Evolutionary conservation across 2,888 invertebrate species (phyloP).

Genomic region (Micoletzkya japonica): DNA sequence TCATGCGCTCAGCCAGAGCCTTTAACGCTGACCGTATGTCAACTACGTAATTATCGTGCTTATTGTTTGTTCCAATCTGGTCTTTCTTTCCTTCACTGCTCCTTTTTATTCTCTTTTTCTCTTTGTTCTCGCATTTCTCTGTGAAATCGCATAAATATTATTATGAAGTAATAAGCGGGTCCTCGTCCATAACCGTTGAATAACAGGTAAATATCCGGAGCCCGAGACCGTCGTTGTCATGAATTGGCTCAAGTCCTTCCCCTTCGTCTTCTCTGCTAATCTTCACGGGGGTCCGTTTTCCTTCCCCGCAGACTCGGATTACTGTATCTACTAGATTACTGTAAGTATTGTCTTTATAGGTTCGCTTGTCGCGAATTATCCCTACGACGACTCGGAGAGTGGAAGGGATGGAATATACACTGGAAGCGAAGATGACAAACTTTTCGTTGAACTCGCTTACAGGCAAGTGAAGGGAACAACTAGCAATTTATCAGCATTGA

Average conservation of each 20-base stretch:
- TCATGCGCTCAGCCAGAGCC: too few relatives aligned
- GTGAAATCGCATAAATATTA: too few relatives aligned
- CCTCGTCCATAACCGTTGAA: not conserved
- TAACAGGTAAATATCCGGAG: conserved; percentile 53
- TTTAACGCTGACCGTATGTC: too few relatives aligned
- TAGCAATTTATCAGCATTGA: not conserved
- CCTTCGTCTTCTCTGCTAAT: conserved; percentile 64
- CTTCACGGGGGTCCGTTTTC: conserved; percentile 58
- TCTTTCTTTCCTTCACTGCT: too few relatives aligned
- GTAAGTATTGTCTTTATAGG: conserved; percentile 68
- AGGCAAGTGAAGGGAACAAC: conserved; percentile 35
- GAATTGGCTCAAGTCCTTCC: conserved; percentile 63
- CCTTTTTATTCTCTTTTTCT: too few relatives aligned
- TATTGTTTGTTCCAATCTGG: too few relatives aligned
- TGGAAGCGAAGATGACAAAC: conserved; percentile 53
- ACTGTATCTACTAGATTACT: not conserved
- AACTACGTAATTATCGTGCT: too few relatives aligned
- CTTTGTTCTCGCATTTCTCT: too few relatives aligned
- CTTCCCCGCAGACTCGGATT: not conserved
- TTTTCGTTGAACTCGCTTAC: conserved; percentile 61
- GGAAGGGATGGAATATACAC: conserved; percentile 60
- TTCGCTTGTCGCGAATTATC: conserved; percentile 91
- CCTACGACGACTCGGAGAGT: conserved; percentile 82
- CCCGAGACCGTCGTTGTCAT: conserved; percentile 65
- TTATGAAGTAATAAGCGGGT: not conserved